Evolutionary conservation across 2,797 vertebrate species (phyloP).

Genomic region (Melanotaenia maccullochi): DNA sequence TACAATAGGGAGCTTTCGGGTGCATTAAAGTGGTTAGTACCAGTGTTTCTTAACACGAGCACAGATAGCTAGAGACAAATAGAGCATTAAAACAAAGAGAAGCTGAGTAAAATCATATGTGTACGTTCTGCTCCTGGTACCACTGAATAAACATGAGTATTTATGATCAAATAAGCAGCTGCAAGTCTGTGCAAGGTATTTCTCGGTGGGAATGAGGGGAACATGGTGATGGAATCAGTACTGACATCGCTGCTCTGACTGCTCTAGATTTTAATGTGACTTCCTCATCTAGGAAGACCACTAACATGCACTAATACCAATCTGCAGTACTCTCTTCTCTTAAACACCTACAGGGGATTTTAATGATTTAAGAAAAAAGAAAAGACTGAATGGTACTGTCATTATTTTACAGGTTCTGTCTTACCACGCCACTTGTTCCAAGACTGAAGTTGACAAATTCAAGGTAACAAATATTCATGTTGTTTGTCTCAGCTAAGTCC

Average conservation of each 20-base stretch:
- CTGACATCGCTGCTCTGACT: conserved; percentile 53
- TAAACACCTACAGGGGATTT: neutral
- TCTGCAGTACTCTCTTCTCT: conserved; percentile 21
- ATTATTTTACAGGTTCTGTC: conserved; percentile 90
- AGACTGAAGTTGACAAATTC: conserved; percentile 99
- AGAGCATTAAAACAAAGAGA: conserved; percentile 17
- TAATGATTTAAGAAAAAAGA: conserved; percentile 29
- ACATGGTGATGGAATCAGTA: conserved; percentile 53
- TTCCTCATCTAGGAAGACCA: conserved; percentile 43
- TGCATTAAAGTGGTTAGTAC: conserved; percentile 55
- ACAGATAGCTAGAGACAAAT: conserved; percentile 8
- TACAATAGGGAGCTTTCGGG: conserved; percentile 57
- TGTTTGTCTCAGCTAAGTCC: neutral
- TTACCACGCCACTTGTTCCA: conserved; percentile 98
- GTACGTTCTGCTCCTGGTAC: conserved; percentile 66
- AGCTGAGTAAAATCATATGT: conserved; percentile 58
- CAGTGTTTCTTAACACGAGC: conserved; percentile 37
- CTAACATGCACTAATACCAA: conserved; percentile 12
- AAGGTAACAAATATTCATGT: conserved; percentile 87
- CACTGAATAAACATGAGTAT: conserved; percentile 81
- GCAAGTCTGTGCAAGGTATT: conserved; percentile 67
- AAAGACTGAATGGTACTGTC: conserved; percentile 27
- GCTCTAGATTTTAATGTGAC: conserved; percentile 38
- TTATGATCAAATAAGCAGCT: conserved; percentile 79
- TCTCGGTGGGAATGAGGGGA: conserved; percentile 70